Evolutionary conservation across 2,113 vertebrate species (phyloP), one percentile per base, ranked within the genome.

Genomic region (Fulica atra): DNA sequence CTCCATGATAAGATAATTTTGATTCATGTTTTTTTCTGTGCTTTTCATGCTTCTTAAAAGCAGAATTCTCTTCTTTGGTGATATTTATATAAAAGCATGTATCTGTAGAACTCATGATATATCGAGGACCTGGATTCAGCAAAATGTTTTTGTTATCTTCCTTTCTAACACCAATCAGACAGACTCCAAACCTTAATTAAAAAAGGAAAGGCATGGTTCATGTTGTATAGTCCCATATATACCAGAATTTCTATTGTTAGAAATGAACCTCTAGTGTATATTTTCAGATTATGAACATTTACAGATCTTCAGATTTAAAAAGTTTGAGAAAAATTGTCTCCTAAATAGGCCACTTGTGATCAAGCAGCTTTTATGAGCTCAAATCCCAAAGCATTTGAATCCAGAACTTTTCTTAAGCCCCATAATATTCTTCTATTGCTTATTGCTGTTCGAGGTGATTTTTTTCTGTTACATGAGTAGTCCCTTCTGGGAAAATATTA

Each of bases 31-130:
- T 98, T 97, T 98, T 98, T 82, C 95, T 98, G 66, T 98, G 97
- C 76, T 98, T 98, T 86, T 99, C 99, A 96, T 99, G 98, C 87
- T 99, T 98, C 94, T 99, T 99, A 97, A 99, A 99, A 88, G 99
- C 99, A 13, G 99, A 99, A 98, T 99, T 99, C 97, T 99, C 99
- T 98, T 99, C 99, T 98, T 99, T 99, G 94, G 99, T 99, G 97
- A 99, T 99, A 96, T 99, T 99, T 97, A 99, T 99, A 95, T 99
- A 99, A 97, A 99, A 99, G 87, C 99, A 99, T 87, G 97, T 98
- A 94, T 99, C 99, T 74, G 98, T 97, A 88, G 98, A 95, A 57
- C 98, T 99, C 99, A 99, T 99, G 93, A 99, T 99, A 96, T 99
- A 99, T 10, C 98, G 98, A 46, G 99, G 99, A 65, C 99, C 99